phyloP scores from a whole-genome alignment of 2,888 invertebrate species.

The Ormia ochracea region DNA sequence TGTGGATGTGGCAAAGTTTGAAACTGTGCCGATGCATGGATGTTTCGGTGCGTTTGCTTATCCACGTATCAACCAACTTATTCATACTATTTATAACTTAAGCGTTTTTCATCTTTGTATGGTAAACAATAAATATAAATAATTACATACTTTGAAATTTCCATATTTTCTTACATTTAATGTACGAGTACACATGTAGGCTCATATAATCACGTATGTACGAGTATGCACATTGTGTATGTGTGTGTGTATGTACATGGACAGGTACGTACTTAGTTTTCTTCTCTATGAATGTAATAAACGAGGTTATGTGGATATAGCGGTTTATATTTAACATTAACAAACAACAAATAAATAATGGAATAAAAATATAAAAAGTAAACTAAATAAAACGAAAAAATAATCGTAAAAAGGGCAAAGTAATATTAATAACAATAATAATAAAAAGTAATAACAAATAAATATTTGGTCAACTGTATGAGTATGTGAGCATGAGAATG shows the following conservation, averaged over 20 bases:
- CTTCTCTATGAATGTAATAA: conserved; percentile 47
- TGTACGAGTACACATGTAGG: not conserved
- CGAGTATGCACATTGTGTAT: not conserved
- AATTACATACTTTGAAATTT: conserved; percentile 57
- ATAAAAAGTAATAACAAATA: conserved; percentile 30
- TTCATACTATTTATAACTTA: conserved; percentile 40
- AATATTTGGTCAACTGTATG: conserved; percentile 46
- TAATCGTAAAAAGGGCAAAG: not conserved
- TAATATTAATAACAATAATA: conserved; percentile 36
- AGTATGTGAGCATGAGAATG: no score
- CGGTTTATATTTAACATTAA: conserved; percentile 48
- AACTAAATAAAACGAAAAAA: not conserved
- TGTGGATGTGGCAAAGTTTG: conserved; percentile 26
- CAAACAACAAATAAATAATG: conserved; percentile 38
- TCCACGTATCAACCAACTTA: not conserved
- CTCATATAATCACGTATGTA: no score
- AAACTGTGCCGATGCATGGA: conserved; percentile 31
- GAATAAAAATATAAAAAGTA: no score
- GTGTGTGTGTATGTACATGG: not conserved
- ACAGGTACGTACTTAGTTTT: conserved; percentile 25
- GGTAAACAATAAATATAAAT: conserved; percentile 63
- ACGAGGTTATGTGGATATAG: conserved; percentile 61
- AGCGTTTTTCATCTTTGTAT: conserved; percentile 60
- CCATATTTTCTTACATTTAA: conserved; percentile 14
- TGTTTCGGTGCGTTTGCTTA: conserved; percentile 12